Conservation (phyloP, 2,888 invertebrate genomes). For the Stenodera caucasica region DNA sequence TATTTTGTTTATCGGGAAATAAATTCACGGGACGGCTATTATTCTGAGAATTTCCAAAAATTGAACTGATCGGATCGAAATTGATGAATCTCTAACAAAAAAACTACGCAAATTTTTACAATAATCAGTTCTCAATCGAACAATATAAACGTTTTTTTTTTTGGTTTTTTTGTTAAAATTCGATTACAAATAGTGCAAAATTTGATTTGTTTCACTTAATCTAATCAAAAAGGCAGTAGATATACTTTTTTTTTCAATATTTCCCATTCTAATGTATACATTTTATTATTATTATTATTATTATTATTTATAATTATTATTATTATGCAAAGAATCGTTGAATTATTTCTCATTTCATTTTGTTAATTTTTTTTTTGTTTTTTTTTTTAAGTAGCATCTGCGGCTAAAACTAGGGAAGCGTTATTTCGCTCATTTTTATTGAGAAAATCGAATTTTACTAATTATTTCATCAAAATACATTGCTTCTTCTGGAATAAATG, state of each 20-base stretch:
- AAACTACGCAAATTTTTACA: too few species aligned
- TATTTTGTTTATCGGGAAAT: background rate
- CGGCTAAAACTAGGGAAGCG: background rate
- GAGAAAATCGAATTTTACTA: background rate
- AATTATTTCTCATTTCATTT: background rate
- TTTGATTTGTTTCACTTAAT: slow-evolving; percentile 18
- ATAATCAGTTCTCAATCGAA: too few species aligned
- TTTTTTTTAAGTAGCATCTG: background rate
- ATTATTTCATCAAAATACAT: background rate
- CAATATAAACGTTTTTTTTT: too few species aligned
- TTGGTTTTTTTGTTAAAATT: slow-evolving; percentile 6
- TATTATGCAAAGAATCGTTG: background rate
- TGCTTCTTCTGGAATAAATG: background rate
- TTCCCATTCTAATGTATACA: slow-evolving; percentile 17
- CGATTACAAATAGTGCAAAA: slow-evolving; percentile 28
- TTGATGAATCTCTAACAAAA: too few species aligned
- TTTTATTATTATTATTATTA: slow-evolving; percentile 19
- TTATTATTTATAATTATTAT: slow-evolving; percentile 12
- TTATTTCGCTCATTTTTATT: background rate
- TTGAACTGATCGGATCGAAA: background rate
- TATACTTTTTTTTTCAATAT: slow-evolving; percentile 12
- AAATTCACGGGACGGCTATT: background rate
- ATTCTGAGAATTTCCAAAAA: slow-evolving; percentile 1
- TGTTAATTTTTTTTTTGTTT: background rate
- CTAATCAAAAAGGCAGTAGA: slow-evolving; percentile 28